A percentile compares a stretch with the other conserved stretches of the same genome.
Conservation (phyloP, 2,113 vertebrate genomes). For the Prinia subflava region DNA sequence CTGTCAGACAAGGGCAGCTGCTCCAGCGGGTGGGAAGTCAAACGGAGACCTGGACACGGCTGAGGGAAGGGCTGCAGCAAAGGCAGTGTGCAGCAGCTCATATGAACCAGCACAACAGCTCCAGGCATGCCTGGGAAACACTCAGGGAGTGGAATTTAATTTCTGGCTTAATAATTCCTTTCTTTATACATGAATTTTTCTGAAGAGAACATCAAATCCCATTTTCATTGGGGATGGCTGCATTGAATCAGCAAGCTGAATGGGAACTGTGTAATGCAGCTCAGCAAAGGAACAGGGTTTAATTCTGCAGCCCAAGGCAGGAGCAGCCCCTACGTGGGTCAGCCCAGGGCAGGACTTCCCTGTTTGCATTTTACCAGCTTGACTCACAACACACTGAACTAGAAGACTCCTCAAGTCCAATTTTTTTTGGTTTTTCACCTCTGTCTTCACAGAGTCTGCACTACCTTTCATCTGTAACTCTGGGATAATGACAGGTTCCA, state of each 20-base stretch:
- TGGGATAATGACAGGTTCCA: not conserved
- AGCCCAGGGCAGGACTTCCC: not conserved
- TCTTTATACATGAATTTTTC: slow-evolving; percentile 12
- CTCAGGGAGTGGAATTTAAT: not conserved
- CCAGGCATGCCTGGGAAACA: not conserved
- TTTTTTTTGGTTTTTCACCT: not conserved
- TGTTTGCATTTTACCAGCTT: not conserved
- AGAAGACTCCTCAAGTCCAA: not conserved
- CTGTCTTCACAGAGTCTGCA: not conserved
- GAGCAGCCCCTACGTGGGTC: fast-evolving
- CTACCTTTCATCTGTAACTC: not conserved
- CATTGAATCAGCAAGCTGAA: not conserved
- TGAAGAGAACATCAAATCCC: slow-evolving; percentile 27
- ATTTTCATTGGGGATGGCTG: not conserved
- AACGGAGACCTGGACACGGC: not conserved
- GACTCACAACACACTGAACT: not conserved
- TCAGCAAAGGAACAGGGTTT: not conserved
- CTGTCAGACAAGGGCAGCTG: not conserved
- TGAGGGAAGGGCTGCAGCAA: not conserved
- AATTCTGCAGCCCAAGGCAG: not conserved
- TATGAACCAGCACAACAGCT: not conserved
- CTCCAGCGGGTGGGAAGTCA: not conserved
- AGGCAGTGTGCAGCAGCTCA: not conserved
- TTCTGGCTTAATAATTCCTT: slow-evolving; percentile 39
- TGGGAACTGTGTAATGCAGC: not conserved